phyloP scores from a whole-genome alignment of 1,140 invertebrate species.

The Formica exsecta region DNA sequence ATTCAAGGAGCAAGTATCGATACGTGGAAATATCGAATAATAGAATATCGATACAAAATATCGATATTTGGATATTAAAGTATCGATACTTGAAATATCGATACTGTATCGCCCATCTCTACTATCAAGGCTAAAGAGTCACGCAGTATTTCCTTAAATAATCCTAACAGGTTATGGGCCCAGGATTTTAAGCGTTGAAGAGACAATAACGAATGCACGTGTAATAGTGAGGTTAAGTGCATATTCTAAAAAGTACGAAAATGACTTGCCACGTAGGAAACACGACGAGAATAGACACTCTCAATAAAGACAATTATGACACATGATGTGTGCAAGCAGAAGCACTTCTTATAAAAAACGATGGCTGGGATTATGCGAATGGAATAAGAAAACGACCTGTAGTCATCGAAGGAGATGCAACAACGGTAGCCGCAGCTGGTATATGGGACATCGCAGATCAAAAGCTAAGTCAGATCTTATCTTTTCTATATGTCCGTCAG shows the following conservation, averaged over 20 bases:
- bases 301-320: background rate
- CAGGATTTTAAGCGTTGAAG: too few species aligned
- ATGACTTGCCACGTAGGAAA: too few species aligned
- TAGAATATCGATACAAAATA: background rate
- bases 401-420: background rate
- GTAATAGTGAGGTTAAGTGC: too few species aligned
- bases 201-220: too few species aligned
- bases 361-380: background rate
- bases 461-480: background rate
- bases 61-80: background rate
- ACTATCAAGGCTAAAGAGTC: background rate
- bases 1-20: background rate
- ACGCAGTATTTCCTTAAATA: too few species aligned
- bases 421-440: background rate
- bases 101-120: conserved; percentile 1
- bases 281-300: background rate
- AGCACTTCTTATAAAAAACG: background rate
- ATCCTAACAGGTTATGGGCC: too few species aligned
- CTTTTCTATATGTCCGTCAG: background rate
- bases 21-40: background rate
- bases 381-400: background rate
- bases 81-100: conserved; percentile 3
- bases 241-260: too few species aligned
- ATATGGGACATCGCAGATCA: background rate
- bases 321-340: background rate